Evolutionary conservation across 2,113 vertebrate species (phyloP).

Genomic region (Periophthalmodon schlosseri): DNA sequence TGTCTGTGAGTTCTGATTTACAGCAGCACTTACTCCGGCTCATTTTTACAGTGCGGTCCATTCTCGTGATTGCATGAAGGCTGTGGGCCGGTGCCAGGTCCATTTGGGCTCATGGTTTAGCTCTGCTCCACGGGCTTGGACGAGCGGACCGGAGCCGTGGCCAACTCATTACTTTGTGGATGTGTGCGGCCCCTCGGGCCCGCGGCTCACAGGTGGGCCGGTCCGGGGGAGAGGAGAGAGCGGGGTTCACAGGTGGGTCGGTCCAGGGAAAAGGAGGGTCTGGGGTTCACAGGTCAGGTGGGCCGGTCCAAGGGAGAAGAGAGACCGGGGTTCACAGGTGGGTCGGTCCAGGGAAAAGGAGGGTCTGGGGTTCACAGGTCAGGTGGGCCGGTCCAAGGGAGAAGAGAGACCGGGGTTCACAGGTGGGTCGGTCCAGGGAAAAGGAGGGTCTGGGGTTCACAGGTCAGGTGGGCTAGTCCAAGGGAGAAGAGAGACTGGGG

Average conservation of each 20-base stretch:
- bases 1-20: constrained; percentile 18
- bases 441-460: too few species aligned
- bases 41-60: constrained; percentile 7
- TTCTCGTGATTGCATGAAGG: constrained; percentile 21
- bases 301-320: too few species aligned
- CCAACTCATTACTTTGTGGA: constrained; percentile 58
- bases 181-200: constrained; percentile 22
- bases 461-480: too few species aligned
- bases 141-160: constrained; percentile 3
- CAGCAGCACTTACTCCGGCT: constrained; percentile 2
- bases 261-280: neutral
- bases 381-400: too few species aligned
- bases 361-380: too few species aligned
- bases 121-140: constrained; percentile 54
- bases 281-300: too few species aligned
- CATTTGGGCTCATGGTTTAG: constrained; percentile 28
- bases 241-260: too few species aligned
- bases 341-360: too few species aligned
- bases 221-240: neutral
- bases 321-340: too few species aligned
- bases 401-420: neutral
- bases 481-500: too few species aligned
- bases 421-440: too few species aligned
- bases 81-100: constrained; percentile 28
- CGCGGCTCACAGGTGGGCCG: constrained; percentile 44